phyloP scores from a whole-genome alignment of 2,888 invertebrate genomes.

The Helleia helle region DNA sequence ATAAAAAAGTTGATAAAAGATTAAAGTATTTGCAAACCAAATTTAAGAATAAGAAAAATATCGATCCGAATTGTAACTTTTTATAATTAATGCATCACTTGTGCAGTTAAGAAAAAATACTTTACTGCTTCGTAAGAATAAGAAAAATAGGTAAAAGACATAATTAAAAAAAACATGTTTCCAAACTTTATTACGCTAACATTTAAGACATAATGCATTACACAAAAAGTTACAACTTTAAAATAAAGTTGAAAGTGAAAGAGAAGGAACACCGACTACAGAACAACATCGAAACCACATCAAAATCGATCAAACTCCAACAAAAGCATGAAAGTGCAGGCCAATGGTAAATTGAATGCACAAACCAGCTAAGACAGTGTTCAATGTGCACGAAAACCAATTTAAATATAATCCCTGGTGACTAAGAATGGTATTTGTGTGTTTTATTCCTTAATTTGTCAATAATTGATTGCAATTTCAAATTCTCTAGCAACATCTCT shows the following conservation, averaged over 20 bases:
- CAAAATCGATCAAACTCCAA: slow-evolving; percentile 28
- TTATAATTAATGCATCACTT: no score
- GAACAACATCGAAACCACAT: slow-evolving; percentile 43
- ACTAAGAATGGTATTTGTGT: slow-evolving; percentile 21
- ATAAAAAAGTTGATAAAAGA: no score
- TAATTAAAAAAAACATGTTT: no score
- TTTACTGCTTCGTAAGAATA: no score
- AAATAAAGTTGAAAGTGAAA: slow-evolving; percentile 48
- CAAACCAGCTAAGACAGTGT: slow-evolving; percentile 31
- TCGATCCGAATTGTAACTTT: background rate
- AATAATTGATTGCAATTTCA: background rate
- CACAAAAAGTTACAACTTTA: slow-evolving; percentile 23
- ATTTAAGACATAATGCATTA: no score
- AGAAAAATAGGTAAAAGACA: no score
- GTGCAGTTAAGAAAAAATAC: no score
- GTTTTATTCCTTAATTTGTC: background rate
- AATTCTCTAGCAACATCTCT: background rate
- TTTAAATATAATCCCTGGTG: slow-evolving; percentile 32
- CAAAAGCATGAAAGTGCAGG: slow-evolving; percentile 66
- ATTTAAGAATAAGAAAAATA: slow-evolving; percentile 5
- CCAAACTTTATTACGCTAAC: no score
- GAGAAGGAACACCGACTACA: slow-evolving; percentile 73
- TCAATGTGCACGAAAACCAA: slow-evolving; percentile 50
- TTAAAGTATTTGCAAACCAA: no score
- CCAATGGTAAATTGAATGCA: slow-evolving; percentile 45